These are phyloP conservation scores for Podarcis raffonei DNA, from an alignment of 2,113 vertebrate genomes.

Conservation along the genomic window DNA sequence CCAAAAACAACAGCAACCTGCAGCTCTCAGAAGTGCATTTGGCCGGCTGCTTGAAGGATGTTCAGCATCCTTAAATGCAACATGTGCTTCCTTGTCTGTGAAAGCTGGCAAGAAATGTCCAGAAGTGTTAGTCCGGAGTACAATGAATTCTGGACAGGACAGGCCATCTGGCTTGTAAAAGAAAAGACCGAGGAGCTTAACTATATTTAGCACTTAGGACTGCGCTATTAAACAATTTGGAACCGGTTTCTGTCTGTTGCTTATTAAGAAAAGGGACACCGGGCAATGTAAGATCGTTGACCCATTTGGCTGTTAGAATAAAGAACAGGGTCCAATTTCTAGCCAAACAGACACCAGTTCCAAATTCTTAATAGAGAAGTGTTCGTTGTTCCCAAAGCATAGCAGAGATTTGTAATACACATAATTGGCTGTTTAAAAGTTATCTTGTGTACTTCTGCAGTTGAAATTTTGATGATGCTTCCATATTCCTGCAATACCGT, in stretches of 20 bases:
- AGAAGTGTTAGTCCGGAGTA: no score
- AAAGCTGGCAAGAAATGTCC: not conserved
- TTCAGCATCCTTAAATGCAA: not conserved
- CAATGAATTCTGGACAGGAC: not conserved
- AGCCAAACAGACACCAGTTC: not conserved
- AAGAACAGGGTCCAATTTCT: not conserved
- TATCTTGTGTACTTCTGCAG: not conserved
- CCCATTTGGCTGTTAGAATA: not conserved
- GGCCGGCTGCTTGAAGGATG: not conserved
- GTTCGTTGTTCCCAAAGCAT: not conserved
- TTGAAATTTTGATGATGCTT: not conserved
- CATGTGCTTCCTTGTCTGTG: fast-evolving
- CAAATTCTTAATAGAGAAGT: not conserved
- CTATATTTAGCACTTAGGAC: not conserved
- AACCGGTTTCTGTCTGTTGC: not conserved
- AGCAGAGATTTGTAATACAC: not conserved
- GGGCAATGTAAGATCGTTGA: not conserved
- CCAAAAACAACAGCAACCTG: not conserved
- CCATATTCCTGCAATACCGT: no score
- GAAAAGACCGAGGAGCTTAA: not conserved
- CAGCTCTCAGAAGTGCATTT: not conserved
- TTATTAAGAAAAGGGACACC: not conserved
- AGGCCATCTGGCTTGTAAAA: not conserved
- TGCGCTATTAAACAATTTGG: not conserved
- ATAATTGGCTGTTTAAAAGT: not conserved